Evolutionary conservation across 2,797 vertebrate species (phyloP).

Genomic region (Mastacembelus armatus): DNA sequence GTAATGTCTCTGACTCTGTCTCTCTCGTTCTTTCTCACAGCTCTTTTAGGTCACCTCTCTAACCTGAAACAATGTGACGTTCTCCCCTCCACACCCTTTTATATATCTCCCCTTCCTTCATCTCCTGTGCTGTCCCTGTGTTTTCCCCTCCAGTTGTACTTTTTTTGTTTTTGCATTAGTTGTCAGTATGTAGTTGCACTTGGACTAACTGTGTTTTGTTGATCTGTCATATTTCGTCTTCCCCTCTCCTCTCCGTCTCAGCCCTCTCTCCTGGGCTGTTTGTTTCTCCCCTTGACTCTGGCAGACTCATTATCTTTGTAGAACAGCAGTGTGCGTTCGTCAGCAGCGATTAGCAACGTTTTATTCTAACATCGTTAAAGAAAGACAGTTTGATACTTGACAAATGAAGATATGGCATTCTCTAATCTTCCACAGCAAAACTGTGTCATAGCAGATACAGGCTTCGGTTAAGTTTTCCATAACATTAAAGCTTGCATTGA

Average conservation of each 20-base stretch:
- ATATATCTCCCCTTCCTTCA: conserved; percentile 46
- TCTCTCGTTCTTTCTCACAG: conserved; percentile 66
- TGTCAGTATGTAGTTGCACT: conserved; percentile 65
- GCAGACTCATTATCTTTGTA: conserved; percentile 81
- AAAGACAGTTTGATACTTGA: conserved; percentile 80
- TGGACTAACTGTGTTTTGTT: conserved; percentile 65
- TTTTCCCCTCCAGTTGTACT: conserved; percentile 33
- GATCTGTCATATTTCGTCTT: conserved; percentile 66
- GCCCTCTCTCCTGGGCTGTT: conserved; percentile 67
- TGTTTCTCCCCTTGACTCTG: conserved; percentile 75
- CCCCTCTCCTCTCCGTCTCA: conserved; percentile 45
- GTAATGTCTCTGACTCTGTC: conserved; percentile 71
- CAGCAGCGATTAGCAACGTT: conserved; percentile 79
- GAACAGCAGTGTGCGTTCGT: conserved; percentile 75
- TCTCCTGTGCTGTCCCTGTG: conserved; percentile 47
- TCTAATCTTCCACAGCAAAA: conserved; percentile 76
- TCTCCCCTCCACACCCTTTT: conserved; percentile 45
- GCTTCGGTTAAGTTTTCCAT: conserved; percentile 70
- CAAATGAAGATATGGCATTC: conserved; percentile 74
- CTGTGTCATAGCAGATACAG: conserved; percentile 77
- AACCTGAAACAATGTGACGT: conserved; percentile 73
- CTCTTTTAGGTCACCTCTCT: conserved; percentile 76
- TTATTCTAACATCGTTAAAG: conserved; percentile 75
- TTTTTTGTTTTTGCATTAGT: conserved; percentile 22
- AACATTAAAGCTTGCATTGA: conserved; percentile 82